phyloP scores from a whole-genome alignment of 2,888 invertebrate genomes.

The Selenia dentaria region DNA sequence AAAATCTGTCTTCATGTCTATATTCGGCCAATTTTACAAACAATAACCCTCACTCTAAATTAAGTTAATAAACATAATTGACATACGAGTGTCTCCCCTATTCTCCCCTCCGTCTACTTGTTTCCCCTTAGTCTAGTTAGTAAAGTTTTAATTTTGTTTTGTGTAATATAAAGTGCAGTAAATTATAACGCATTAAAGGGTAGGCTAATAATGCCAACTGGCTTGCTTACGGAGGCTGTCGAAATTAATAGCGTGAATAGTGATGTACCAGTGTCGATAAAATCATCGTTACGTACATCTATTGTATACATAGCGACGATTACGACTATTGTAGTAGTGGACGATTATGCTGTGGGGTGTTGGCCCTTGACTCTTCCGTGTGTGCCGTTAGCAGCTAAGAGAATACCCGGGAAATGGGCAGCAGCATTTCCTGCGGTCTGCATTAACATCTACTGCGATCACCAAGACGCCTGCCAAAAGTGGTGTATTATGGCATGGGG shows the following conservation, averaged over 20 bases:
- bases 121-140: constrained; percentile 52
- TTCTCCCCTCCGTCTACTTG: constrained; percentile 16
- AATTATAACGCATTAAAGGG: constrained; percentile 82
- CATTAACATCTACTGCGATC: no score
- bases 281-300: constrained; percentile 37
- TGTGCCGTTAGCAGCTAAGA: no score
- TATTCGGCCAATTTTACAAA: constrained; percentile 14
- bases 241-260: constrained; percentile 74
- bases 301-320: no score
- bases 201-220: constrained; percentile 78
- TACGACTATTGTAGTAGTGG: no score
- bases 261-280: constrained; percentile 38
- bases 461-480: no score
- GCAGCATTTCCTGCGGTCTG: no score
- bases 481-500: no score
- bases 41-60: constrained; percentile 20
- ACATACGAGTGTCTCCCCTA: constrained; percentile 28
- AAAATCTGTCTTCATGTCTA: no score
- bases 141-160: constrained; percentile 79
- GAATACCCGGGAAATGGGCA: no score
- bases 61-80: constrained; percentile 22
- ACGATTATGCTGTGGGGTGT: no score
- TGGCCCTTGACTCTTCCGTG: no score
- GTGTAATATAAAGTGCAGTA: constrained; percentile 80
- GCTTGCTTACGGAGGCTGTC: constrained; percentile 74